Base-by-base conservation (phyloP, 2,888 invertebrate genomes). In the Melanophora roralis region DNA sequence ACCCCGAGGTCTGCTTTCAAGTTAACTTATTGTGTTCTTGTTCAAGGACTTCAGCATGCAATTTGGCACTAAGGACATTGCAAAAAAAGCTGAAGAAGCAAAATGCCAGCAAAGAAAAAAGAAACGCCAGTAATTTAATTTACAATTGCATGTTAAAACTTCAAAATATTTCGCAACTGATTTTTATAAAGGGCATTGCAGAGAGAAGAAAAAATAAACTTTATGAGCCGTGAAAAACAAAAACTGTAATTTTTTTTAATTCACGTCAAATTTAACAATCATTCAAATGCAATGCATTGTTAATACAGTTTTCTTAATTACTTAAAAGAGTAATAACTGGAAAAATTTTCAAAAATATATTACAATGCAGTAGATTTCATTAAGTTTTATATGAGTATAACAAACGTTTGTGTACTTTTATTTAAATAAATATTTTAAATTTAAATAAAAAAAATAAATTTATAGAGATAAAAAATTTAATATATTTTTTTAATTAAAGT, bases 41-140 rank as follows among this genome's bases (percentile, higher is more conserved):
- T 49, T 74, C 21, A 43, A 74, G 67, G 59, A 74, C 59, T 67
- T 59, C 59, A 60, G 23, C 67, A 67, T 60, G 67, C 59, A 51
- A 51, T 40, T 74, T 74, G 51, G 43, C 51, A 34, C 51, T 34
- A 59, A 36, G n/a, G n/a, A 60, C 23, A 9, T 21, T 11, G 19
- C n/a, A 3, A 36, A 8, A 32, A 43, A 34, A 67, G 14, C 8
- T 11, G 8, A 32, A 73, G 47, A 57, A 27, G 1, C 8, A 8
- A 32, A 40, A 71, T 27, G n/a, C n/a, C n/a, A n/a, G n/a, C n/a
- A n/a, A n/a, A n/a, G n/a, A 40, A 19, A 47, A 38, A 69, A 47
- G 9, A 69, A 40, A 27, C 6, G 5, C n/a, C 36, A 57, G 36
- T 16, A 40, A 69, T 2, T 14, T 5, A 27, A 27, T 27, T 27